Evolutionary conservation across 2,113 vertebrate species (phyloP).

Genomic region (Sphaerodactylus townsendi): DNA sequence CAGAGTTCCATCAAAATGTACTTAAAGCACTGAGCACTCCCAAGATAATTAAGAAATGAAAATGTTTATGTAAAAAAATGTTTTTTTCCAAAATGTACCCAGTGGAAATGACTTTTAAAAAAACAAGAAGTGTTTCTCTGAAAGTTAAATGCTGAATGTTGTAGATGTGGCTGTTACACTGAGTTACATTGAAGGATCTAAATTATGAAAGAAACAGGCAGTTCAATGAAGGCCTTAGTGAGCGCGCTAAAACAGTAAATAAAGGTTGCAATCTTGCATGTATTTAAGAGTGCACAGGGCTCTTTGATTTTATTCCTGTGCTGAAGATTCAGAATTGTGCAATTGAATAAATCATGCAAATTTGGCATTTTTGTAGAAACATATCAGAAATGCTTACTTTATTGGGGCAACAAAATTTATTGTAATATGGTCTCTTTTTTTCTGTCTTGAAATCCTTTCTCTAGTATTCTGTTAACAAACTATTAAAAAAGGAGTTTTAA

Average conservation of each 20-base stretch:
- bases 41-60: not conserved
- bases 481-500: not conserved
- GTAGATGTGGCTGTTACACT: not conserved
- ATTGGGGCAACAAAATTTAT: not conserved
- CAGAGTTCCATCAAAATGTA: not conserved
- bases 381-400: not conserved
- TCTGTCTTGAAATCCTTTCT: not conserved
- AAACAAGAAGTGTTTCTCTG: not conserved
- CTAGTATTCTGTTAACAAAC: not conserved
- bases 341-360: slow-evolving; percentile 15
- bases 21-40: not conserved
- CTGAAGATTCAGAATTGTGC: slow-evolving; percentile 4
- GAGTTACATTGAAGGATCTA: not conserved
- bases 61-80: too few relatives aligned
- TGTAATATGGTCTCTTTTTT: not conserved
- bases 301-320: not conserved
- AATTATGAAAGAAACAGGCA: not conserved
- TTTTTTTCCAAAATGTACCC: not conserved
- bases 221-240: not conserved
- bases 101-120: not conserved
- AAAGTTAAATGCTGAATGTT: slow-evolving; percentile 17
- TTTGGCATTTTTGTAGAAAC: not conserved
- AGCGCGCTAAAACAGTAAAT: slow-evolving; percentile 11
- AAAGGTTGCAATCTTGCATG: not conserved
- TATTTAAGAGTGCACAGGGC: not conserved